These are phyloP conservation scores for Amia ocellicauda DNA, from an alignment of 2,113 vertebrate species.

Conservation along the genomic window DNA sequence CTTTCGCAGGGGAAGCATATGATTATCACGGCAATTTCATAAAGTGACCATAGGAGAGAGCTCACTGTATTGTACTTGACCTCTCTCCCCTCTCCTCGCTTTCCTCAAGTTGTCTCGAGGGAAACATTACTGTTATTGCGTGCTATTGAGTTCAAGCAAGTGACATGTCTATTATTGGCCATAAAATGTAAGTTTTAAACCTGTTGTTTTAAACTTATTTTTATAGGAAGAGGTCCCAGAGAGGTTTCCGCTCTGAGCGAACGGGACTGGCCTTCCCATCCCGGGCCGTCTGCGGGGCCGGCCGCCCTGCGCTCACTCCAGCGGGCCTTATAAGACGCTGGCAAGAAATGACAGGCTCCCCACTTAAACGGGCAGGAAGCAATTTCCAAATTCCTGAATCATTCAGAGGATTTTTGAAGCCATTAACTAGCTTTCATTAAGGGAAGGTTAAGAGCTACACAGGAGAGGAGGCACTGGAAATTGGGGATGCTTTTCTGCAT, in stretches of 20 bases:
- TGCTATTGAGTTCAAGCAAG: not conserved
- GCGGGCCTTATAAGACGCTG: constrained; percentile 20
- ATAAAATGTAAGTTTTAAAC: constrained; percentile 11
- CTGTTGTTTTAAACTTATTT: constrained; percentile 17
- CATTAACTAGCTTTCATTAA: constrained; percentile 16
- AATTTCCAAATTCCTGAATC: constrained; percentile 35
- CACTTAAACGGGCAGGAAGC: constrained; percentile 29
- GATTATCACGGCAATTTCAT: not conserved
- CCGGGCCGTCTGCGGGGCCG: not conserved
- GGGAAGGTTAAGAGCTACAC: constrained; percentile 9
- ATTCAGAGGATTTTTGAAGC: constrained; percentile 11
- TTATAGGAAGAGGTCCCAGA: not conserved
- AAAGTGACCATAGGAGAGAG: not conserved
- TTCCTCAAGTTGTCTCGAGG: not conserved
- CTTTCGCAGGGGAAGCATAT: not conserved
- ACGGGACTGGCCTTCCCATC: not conserved
- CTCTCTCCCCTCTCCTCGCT: constrained; percentile 5
- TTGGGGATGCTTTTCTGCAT: constrained; percentile 6
- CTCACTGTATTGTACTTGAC: not conserved
- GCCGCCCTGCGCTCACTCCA: not conserved
- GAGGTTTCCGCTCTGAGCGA: not conserved
- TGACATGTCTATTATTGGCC: not conserved
- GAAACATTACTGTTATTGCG: not conserved
- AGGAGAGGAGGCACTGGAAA: constrained; percentile 1
- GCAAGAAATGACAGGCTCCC: constrained; percentile 12